Evolutionary conservation across 2,113 vertebrate genomes (phyloP).

Genomic region (Silurus meridionalis): DNA sequence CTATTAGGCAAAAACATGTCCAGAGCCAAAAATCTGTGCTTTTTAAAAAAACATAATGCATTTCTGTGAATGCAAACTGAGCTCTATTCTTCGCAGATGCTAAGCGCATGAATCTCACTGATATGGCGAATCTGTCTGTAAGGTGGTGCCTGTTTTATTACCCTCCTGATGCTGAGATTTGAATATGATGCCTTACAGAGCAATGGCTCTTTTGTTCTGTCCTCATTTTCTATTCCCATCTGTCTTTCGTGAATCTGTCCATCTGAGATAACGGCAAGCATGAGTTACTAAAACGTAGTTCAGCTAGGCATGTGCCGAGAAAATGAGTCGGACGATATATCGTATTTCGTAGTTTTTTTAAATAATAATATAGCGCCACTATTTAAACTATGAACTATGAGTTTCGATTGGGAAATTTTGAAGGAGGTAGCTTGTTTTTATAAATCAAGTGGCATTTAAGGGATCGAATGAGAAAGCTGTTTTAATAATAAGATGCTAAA

Average conservation of each 20-base stretch:
- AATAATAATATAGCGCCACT: no score
- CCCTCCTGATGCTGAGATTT: conserved; percentile 29
- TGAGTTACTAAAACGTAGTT: conserved; percentile 8
- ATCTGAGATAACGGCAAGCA: neutral
- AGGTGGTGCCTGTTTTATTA: conserved; percentile 28
- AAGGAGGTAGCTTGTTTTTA: neutral
- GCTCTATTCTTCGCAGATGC: conserved; percentile 3
- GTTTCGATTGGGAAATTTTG: neutral
- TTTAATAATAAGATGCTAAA: neutral
- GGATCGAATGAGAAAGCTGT: neutral
- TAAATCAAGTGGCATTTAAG: neutral
- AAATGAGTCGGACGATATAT: neutral
- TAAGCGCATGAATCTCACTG: conserved; percentile 47
- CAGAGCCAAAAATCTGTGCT: conserved; percentile 28
- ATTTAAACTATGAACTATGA: no score
- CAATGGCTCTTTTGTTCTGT: neutral
- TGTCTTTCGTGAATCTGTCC: neutral
- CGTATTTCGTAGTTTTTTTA: neutral
- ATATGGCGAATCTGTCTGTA: conserved; percentile 22
- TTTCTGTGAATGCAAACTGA: conserved; percentile 4
- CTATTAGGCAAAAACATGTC: conserved; percentile 15
- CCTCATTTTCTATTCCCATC: conserved; percentile 29
- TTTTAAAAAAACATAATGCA: neutral
- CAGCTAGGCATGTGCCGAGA: conserved; percentile 21
- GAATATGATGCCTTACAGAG: conserved; percentile 48